Percentiles rank a stretch among this genome's conserved stretches.
Evolutionary conservation across 2,113 vertebrate species (phyloP).

Genomic region (Calcarius ornatus): DNA sequence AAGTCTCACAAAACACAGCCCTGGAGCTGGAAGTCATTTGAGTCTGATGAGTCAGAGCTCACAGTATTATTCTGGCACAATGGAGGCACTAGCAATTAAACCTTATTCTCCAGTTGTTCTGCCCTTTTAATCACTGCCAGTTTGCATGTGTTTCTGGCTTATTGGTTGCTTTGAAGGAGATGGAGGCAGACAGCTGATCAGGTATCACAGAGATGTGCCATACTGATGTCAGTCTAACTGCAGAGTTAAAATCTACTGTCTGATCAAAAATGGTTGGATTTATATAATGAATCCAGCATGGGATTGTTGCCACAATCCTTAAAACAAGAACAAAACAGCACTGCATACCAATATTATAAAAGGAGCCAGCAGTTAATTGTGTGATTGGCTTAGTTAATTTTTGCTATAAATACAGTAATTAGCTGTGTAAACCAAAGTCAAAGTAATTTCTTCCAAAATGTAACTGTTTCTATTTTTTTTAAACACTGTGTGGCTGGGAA

Average conservation of each 20-base stretch:
- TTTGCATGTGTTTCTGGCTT: not conserved
- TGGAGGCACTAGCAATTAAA: constrained; percentile 11
- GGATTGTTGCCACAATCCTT: not conserved
- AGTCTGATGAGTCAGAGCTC: constrained; percentile 29
- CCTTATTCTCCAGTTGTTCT: constrained; percentile 4
- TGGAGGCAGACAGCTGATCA: not conserved
- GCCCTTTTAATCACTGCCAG: constrained; percentile 2
- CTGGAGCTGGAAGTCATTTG: not conserved
- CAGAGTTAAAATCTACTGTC: not conserved
- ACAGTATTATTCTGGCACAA: constrained; percentile 11
- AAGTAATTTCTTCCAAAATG: not conserved
- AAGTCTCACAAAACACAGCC: not conserved
- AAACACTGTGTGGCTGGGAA: not conserved
- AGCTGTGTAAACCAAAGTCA: not conserved
- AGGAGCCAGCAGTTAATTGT: not conserved
- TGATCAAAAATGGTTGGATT: not conserved
- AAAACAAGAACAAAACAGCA: not conserved
- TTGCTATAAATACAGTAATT: constrained; percentile 1
- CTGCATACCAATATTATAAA: not conserved
- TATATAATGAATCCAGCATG: not conserved
- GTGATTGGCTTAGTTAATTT: not conserved
- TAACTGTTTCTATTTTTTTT: not conserved
- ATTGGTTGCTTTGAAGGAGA: not conserved
- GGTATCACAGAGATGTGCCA: not conserved
- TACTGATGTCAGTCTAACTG: not conserved